Base-by-base conservation (phyloP, 2,888 invertebrate genomes). In the Drosophila cyrtoloma region DNA sequence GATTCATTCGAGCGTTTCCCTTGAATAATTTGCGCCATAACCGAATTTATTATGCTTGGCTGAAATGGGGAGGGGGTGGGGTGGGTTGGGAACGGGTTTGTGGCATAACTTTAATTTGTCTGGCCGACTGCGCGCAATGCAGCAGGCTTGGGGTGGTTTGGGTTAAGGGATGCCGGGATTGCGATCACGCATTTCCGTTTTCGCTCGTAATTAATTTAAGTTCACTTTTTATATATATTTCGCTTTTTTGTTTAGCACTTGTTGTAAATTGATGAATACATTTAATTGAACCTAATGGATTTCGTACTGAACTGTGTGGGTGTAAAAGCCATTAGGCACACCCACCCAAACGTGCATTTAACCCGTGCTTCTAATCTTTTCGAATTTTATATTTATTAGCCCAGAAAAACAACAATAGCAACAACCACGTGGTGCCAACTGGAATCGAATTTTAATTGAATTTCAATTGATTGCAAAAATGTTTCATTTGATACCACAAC, bases 391-490 rank as follows among this genome's bases (percentile, higher is more conserved):
- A 58, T 71, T 71, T 64, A 60, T 77, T 42, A 60, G 66, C 57
- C 59, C 47, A 30, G 19, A 28, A 56, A 19, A 53, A 30, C 60
- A 65, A 51, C 59, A 52, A 64, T 35, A 61, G n/a, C 35, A 63
- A 28, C 56, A 42, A 56, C 22, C 51, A 39, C 52, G 28, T 28
- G 42, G 37, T 32, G 52, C 75, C 72, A 82, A 71, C 58, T 78
- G 90, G 71, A 71, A 74, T 70, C 73, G 78, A 57, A 75, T 77
- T 90, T 87, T 87, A 90, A 90, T 88, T 88, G 91, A 90, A 89
- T 89, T 88, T 90, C 81, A 89, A 90, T 88, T 90, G 81, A 84
- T 90, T 90, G 89, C 84, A 67, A 82, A 86, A 84, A 75, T 81
- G 67, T 90, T 78, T 65, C 64, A 71, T 77, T 90, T 70, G 70